Percentiles rank a stretch among this genome's conserved stretches.
phyloP scores from a whole-genome alignment of 2,888 invertebrate species.

The Cryptus viduatorius region DNA sequence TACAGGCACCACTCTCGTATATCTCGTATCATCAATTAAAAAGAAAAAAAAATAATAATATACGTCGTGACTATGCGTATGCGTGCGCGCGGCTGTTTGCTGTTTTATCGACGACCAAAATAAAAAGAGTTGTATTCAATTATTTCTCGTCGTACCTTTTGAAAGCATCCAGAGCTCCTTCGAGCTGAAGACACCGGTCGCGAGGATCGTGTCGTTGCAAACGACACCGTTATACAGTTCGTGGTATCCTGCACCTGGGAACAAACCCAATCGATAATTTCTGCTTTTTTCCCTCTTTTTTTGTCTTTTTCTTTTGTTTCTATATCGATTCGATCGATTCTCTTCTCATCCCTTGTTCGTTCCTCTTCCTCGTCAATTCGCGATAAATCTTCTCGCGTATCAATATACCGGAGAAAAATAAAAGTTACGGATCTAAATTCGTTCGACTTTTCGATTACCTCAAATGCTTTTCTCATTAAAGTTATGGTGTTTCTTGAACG shows the following conservation, averaged over 20 bases:
- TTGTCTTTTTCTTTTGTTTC: conserved; percentile 38
- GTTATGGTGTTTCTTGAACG: not conserved
- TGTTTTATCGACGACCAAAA: conserved; percentile 5
- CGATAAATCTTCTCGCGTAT: conserved; percentile 12
- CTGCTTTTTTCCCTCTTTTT: conserved; percentile 43
- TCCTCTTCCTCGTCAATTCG: conserved; percentile 17
- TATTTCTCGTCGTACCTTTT: conserved; percentile 90
- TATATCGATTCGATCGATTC: conserved; percentile 45
- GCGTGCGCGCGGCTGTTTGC: conserved; percentile 34
- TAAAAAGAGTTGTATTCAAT: conserved; percentile 30
- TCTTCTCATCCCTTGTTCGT: conserved; percentile 17
- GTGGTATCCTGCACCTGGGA: conserved; percentile 87
- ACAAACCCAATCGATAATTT: conserved; percentile 82
- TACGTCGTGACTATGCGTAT: conserved; percentile 16
- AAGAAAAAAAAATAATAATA: conserved; percentile 20
- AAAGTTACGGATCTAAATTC: not conserved
- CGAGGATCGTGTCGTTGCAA: conserved; percentile 99
- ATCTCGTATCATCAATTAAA: conserved; percentile 10
- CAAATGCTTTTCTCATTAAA: not conserved
- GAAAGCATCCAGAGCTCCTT: conserved; percentile 99
- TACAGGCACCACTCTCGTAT: conserved; percentile 40
- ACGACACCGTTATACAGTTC: conserved; percentile 99
- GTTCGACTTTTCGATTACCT: not conserved
- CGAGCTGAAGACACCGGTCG: conserved; percentile 99
- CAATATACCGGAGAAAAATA: not conserved